phyloP scores from a whole-genome alignment of 2,113 vertebrate species.

The Trematocara marginatum region DNA sequence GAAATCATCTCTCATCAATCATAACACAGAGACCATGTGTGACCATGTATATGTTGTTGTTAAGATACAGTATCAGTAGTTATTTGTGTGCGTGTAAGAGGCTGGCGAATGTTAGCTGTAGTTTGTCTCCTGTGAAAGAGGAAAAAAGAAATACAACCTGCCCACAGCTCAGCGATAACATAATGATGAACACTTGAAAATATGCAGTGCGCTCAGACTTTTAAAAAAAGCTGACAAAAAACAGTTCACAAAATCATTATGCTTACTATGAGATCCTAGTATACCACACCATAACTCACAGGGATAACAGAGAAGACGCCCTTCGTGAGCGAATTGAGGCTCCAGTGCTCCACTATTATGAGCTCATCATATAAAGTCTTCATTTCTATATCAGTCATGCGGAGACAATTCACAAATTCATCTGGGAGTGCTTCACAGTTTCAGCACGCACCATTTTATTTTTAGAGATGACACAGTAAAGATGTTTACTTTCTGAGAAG shows the following conservation, averaged over 20 bases:
- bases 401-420: background rate
- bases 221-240: background rate
- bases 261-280: fast-evolving
- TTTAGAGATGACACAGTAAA: background rate
- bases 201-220: background rate
- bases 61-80: background rate
- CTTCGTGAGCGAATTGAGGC: background rate
- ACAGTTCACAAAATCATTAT: fast-evolving
- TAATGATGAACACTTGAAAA: background rate
- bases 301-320: background rate
- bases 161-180: background rate
- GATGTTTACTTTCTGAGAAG: background rate
- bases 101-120: background rate
- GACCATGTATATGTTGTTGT: background rate
- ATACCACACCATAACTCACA: background rate
- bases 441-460: fast-evolving
- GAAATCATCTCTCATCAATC: background rate
- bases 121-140: background rate
- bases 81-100: background rate
- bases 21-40: background rate
- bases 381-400: background rate
- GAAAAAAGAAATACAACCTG: background rate
- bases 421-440: background rate
- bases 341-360: background rate
- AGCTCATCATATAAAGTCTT: background rate